Base-by-base conservation (phyloP, 64 coral and sea anemone genomes). In the Dendrophyllia cribrosa region DNA sequence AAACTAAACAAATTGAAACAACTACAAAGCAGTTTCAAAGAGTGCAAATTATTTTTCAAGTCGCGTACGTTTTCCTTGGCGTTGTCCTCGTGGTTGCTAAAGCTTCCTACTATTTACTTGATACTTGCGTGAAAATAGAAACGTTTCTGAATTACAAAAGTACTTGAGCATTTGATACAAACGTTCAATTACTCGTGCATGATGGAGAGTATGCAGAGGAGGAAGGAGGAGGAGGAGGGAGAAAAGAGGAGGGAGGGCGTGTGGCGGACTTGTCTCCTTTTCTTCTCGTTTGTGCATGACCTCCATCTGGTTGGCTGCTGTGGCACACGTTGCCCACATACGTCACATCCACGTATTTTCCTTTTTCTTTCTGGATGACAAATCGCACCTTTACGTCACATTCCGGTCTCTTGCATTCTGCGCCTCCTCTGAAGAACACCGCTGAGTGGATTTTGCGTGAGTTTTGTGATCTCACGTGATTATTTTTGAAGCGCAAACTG, bases 381-480 rank as follows among this genome's bases (percentile, higher is more conserved):
- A 84, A 84, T 68, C 80, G 43, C 62, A 84, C 80, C 50, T 84
- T 84, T 7, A 84, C 80, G 62, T 84, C 67, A 6, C 80, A 84
- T 21, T 84, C 80, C 51, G 80, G 80, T 65, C 80, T 60, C 80
- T 84, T 84, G 20, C 80, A 84, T 51, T 84, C 80, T 16, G 80
- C 80, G 9, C 80, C 63, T 84, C 63, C 80, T 84, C 80, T 84
- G 61, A 84, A 84, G 61, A 84, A 84, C 43, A 84, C 80, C 62
- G 80, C 80, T 84, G 80, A 84, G 61, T 84, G 80, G 80, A 84
- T 84, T 84, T 84, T 84, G 6, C 80, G 80, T 5, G 80, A 84
- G 62, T 84, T 84, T 84, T 84, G 61, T 84, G 80, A 84, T 24
- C 80, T 84, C 60, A 84, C 80, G 62, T 69, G 80, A 84, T 84